A percentile compares a stretch with the other conserved stretches of the same genome.
Evolutionary conservation across 2,797 vertebrate species (phyloP).

Genomic region (Crocodylus rhombifer): DNA sequence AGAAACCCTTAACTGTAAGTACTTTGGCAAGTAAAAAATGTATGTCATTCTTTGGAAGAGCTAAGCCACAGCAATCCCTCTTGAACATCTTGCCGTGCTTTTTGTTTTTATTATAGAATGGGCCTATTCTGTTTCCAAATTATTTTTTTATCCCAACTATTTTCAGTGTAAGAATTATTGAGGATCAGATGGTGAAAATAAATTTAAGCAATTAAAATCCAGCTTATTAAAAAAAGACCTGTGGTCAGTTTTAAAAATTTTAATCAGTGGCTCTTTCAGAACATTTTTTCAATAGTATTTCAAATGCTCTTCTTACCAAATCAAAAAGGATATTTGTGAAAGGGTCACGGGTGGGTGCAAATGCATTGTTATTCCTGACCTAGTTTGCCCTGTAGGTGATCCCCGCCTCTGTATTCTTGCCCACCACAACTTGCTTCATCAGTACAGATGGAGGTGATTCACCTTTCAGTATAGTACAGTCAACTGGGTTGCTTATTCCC

Average conservation of each 20-base stretch:
- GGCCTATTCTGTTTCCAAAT: not conserved
- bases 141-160: not conserved
- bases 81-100: not conserved
- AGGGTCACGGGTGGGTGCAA: too few species aligned
- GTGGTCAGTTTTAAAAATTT: not conserved
- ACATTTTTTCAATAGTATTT: not conserved
- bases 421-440: too few species aligned
- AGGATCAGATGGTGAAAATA: not conserved
- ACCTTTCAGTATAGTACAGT: too few species aligned
- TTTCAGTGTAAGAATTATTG: not conserved
- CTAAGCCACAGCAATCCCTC: not conserved
- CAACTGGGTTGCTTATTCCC: too few species aligned
- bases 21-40: not conserved
- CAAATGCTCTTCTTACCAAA: not conserved
- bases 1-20: conserved; percentile 83
- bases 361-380: too few species aligned
- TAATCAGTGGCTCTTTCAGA: not conserved
- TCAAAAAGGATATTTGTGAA: not conserved
- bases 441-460: too few species aligned
- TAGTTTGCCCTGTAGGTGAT: too few species aligned
- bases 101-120: not conserved
- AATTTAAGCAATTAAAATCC: not conserved
- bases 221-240: not conserved
- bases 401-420: too few species aligned
- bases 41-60: not conserved